These are phyloP conservation scores for Pygoscelis antarcticus DNA, from an alignment of 2,113 vertebrate species.

Conservation along the genomic window DNA sequence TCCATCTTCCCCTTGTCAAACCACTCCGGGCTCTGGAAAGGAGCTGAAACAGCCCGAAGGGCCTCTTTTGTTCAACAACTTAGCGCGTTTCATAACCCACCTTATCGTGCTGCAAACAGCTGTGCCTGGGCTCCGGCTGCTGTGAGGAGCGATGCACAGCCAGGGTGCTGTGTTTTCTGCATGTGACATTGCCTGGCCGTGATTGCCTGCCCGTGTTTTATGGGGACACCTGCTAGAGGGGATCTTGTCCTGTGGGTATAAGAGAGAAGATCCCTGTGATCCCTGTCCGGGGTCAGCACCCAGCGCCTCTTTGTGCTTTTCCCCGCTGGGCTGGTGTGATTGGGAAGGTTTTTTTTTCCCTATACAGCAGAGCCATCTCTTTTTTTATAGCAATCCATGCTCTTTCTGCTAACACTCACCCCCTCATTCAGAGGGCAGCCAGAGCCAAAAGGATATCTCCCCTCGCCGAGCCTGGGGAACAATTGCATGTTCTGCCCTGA, in stretches of 20 bases:
- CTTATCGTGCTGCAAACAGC: not conserved
- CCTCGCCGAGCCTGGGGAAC: not conserved
- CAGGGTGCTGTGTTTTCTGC: not conserved
- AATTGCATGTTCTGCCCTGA: not conserved
- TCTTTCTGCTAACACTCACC: not conserved
- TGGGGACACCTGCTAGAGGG: not conserved
- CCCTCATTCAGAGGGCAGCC: not conserved
- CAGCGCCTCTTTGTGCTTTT: not conserved
- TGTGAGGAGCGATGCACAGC: not conserved
- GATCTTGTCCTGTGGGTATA: not conserved
- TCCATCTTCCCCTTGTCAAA: slow-evolving; percentile 6
- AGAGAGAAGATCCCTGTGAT: not conserved
- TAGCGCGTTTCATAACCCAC: not conserved
- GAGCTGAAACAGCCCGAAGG: not conserved
- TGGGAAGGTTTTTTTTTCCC: not conserved
- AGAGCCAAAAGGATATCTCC: not conserved
- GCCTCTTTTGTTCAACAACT: not conserved
- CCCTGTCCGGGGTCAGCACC: rapidly evolving
- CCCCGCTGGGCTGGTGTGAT: not conserved
- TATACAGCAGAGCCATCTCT: not conserved
- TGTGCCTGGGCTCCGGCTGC: not conserved
- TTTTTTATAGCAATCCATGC: not conserved
- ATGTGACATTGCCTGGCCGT: not conserved
- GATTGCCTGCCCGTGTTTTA: rapidly evolving
- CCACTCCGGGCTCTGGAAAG: not conserved